phyloP scores from a whole-genome alignment of 2,113 vertebrate genomes.

The Psittacus erithacus region DNA sequence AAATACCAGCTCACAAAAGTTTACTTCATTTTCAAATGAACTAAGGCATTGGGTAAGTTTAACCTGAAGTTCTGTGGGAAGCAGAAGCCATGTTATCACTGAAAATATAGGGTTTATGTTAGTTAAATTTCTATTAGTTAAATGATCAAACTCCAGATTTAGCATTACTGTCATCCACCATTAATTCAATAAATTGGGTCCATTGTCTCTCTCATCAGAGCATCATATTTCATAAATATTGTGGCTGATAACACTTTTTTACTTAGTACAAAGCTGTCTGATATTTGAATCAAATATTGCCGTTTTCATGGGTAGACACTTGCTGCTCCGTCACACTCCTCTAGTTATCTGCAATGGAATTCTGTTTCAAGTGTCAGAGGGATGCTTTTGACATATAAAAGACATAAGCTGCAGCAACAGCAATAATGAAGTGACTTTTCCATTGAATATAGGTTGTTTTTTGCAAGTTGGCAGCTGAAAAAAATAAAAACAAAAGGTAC shows the following conservation, averaged over 20 bases:
- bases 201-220: background rate
- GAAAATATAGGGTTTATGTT: background rate
- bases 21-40: background rate
- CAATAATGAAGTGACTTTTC: background rate
- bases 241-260: background rate
- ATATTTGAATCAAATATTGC: background rate
- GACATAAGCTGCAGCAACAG: background rate
- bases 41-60: background rate
- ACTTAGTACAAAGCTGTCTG: background rate
- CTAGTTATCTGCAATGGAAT: background rate
- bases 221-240: background rate
- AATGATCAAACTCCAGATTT: background rate
- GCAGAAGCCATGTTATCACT: background rate
- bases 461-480: background rate
- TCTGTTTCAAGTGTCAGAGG: background rate
- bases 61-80: background rate
- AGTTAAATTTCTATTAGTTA: background rate
- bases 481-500: fast-evolving
- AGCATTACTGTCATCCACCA: background rate
- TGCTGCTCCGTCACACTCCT: background rate
- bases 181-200: background rate
- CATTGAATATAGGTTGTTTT: background rate
- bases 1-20: background rate
- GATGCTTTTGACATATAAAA: background rate
- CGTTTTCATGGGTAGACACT: background rate